These are phyloP conservation scores for Drosophila yakuba DNA, from an alignment of 1,140 invertebrate genomes.

Conservation along the genomic window DNA sequence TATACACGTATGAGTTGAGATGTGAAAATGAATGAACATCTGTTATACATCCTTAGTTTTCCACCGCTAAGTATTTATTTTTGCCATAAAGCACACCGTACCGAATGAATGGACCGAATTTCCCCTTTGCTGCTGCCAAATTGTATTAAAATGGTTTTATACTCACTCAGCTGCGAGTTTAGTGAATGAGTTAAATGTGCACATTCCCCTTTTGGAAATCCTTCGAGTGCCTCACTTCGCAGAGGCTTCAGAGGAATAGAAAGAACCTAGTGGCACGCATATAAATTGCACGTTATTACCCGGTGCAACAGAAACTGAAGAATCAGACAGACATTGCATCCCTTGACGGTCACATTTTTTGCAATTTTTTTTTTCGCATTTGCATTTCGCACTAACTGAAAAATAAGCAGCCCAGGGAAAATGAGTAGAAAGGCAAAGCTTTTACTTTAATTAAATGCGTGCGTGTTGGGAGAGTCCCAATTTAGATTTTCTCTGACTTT, in stretches of 20 bases:
- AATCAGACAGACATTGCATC: conserved; percentile 45
- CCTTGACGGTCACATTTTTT: conserved; percentile 62
- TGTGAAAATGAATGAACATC: neutral
- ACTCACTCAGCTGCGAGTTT: conserved; percentile 9
- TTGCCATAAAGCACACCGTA: neutral
- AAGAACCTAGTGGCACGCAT: conserved; percentile 55
- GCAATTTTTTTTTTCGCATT: conserved; percentile 24
- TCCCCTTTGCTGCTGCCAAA: neutral
- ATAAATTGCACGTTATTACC: conserved; percentile 77
- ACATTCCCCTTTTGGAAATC: conserved; percentile 10
- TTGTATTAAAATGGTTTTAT: neutral
- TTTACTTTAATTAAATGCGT: conserved; percentile 83
- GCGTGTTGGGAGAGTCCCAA: conserved; percentile 71
- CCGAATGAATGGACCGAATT: neutral
- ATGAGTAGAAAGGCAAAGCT: conserved; percentile 64
- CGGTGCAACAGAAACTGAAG: conserved; percentile 47
- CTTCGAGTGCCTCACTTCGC: conserved; percentile 4
- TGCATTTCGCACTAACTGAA: conserved; percentile 49
- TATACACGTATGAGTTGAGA: no score
- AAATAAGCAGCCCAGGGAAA: conserved; percentile 35
- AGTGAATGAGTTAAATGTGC: conserved; percentile 25
- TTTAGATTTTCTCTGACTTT: conserved; percentile 67
- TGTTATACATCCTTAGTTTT: neutral
- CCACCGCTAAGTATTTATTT: neutral
- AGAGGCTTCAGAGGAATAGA: conserved; percentile 2